Evolutionary conservation across 30 jellyfish, hydroid and myxozoan genomes (phyloP).

Genomic region (Cassiopea xamachana): DNA sequence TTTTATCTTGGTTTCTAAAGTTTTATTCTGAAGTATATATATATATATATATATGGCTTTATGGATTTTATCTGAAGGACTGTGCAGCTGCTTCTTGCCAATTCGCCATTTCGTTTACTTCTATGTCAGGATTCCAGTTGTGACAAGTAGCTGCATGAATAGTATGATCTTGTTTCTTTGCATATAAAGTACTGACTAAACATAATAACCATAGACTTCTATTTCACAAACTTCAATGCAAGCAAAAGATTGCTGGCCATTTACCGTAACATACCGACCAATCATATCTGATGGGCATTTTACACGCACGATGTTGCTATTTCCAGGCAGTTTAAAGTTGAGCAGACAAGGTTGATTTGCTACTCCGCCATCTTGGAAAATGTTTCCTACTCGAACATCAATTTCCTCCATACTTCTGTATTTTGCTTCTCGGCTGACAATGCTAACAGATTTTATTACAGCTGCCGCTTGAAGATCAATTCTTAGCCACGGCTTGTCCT

Average conservation of each 20-base stretch:
- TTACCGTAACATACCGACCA: constrained; percentile 14
- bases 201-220: constrained; percentile 10
- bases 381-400: neutral
- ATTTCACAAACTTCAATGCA: constrained; percentile 13
- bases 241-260: neutral
- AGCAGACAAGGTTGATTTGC: constrained; percentile 2
- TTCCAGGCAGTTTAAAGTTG: neutral
- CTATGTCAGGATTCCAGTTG: no score
- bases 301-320: neutral
- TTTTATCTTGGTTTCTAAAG: no score
- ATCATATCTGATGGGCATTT: neutral
- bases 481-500: neutral
- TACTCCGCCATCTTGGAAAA: constrained; percentile 9
- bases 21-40: no score
- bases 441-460: neutral
- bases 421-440: neutral
- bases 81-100: no score
- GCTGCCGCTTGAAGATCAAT: constrained; percentile 13
- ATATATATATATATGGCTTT: no score
- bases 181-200: neutral
- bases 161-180: no score
- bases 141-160: no score
- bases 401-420: neutral
- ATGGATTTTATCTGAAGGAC: no score
- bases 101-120: no score